phyloP scores from a whole-genome alignment of 2,888 invertebrate genomes.

The Trachelus stipa region DNA sequence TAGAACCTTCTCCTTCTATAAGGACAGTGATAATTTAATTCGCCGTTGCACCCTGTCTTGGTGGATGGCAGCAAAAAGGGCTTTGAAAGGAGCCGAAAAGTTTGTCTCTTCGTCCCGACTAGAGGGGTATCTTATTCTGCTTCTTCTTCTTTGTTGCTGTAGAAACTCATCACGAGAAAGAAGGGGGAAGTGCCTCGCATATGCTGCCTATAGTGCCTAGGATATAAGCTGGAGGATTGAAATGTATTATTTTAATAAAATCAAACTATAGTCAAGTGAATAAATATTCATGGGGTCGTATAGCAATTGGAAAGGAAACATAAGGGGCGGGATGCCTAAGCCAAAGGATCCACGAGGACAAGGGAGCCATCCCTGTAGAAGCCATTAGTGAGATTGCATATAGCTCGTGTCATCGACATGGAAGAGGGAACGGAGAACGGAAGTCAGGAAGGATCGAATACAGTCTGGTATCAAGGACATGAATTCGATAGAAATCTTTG shows the following conservation, averaged over 20 bases:
- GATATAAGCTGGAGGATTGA: not conserved
- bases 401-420: conserved; percentile 24
- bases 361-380: conserved; percentile 28
- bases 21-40: conserved; percentile 9
- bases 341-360: conserved; percentile 24
- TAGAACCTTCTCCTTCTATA: conserved; percentile 34
- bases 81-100: conserved; percentile 17
- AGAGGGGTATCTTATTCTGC: not conserved
- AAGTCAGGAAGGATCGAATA: not conserved
- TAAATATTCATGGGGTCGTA: conserved; percentile 48
- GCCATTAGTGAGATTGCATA: conserved; percentile 62
- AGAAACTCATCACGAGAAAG: not conserved
- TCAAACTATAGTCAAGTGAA: conserved; percentile 50
- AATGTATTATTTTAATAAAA: conserved; percentile 63
- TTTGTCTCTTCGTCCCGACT: not conserved
- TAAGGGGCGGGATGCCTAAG: conserved; percentile 21
- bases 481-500: not conserved
- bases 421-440: not conserved
- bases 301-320: not conserved
- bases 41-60: conserved; percentile 1
- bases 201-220: not conserved
- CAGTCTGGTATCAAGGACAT: not conserved
- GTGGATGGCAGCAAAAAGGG: not conserved
- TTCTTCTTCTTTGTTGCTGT: not conserved
- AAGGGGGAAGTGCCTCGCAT: not conserved